Percentiles rank a stretch among this genome's conserved stretches.
Evolutionary conservation across 2,888 invertebrate genomes (phyloP).

Genomic region (Litoditis marina): DNA sequence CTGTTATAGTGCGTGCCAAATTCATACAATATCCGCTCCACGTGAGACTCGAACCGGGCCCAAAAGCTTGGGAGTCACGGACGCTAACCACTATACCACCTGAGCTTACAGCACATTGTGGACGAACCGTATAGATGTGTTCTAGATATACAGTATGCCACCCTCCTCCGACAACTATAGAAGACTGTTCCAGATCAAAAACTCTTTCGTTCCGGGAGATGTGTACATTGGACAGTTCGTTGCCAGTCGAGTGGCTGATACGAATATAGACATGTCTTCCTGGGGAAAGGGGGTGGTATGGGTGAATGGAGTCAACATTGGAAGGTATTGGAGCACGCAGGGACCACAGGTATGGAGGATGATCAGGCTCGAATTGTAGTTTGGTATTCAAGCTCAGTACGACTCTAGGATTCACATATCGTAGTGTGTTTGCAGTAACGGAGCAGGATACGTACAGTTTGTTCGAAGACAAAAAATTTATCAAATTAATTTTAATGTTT

Average conservation of each 20-base stretch:
- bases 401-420: neutral
- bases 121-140: too few relatives aligned
- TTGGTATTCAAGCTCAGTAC: neutral
- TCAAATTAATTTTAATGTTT: too few relatives aligned
- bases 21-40: too few relatives aligned
- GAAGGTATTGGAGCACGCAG: constrained; percentile 67
- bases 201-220: constrained; percentile 7
- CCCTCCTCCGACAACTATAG: too few relatives aligned
- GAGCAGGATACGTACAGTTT: too few relatives aligned
- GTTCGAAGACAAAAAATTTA: too few relatives aligned
- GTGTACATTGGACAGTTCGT: constrained; percentile 23
- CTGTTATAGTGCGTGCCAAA: too few relatives aligned
- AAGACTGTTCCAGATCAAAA: neutral
- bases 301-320: constrained; percentile 66
- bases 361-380: neutral
- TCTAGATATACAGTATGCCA: too few relatives aligned
- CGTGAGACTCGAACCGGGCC: too few relatives aligned
- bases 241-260: constrained; percentile 19
- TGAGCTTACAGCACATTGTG: too few relatives aligned
- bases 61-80: neutral
- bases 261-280: constrained; percentile 34
- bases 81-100: too few relatives aligned
- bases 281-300: constrained; percentile 64
- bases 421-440: too few relatives aligned
- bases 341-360: constrained; percentile 63